phyloP scores from a whole-genome alignment of 2,113 vertebrate genomes.

The Vombatus ursinus region DNA sequence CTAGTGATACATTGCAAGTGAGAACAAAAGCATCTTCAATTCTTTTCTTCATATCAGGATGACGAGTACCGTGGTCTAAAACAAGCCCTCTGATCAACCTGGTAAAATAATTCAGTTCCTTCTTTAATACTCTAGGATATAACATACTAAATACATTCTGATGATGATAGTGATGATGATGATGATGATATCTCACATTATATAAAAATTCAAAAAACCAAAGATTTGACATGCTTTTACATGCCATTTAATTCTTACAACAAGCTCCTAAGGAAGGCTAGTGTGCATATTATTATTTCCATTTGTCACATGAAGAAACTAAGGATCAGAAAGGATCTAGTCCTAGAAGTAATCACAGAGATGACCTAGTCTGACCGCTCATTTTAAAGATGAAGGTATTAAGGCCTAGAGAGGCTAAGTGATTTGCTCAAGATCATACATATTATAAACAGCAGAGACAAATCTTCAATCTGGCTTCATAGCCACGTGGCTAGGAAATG shows the following conservation, averaged over 20 bases:
- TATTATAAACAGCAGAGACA: background rate
- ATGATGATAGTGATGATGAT: background rate
- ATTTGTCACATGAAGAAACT: background rate
- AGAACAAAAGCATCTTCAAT: conserved; percentile 94
- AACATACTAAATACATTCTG: background rate
- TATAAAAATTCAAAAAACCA: background rate
- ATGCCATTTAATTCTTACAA: background rate
- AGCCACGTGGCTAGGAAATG: background rate
- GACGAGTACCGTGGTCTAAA: conserved; percentile 96
- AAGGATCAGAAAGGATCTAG: background rate
- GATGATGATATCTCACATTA: background rate
- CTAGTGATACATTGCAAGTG: conserved; percentile 95
- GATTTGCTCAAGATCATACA: background rate
- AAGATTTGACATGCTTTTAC: background rate
- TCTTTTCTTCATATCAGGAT: conserved; percentile 98
- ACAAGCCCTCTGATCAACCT: conserved; percentile 93
- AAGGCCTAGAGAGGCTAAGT: background rate
- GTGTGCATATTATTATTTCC: background rate
- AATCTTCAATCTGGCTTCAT: background rate
- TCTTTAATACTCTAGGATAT: conserved; percentile 23
- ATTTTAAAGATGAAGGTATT: background rate
- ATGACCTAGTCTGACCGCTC: background rate
- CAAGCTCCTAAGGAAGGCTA: background rate
- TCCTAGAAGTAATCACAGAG: background rate
- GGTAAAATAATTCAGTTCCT: conserved; percentile 41